Evolutionary conservation across 2,113 vertebrate genomes (phyloP).

Genomic region (Oxyruncus cristatus): DNA sequence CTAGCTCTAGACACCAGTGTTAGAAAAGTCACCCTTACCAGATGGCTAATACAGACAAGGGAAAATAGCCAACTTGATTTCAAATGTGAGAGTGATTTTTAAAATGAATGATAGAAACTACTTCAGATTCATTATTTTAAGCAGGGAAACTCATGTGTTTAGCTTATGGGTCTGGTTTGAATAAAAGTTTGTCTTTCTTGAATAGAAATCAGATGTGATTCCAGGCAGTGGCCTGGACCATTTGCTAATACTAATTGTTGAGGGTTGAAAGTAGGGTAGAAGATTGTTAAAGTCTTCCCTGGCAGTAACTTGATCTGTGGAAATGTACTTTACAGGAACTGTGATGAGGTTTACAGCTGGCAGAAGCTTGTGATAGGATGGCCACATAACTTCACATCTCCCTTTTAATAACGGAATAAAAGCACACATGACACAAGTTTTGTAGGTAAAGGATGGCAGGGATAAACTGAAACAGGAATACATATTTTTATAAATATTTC

Average conservation of each 20-base stretch:
- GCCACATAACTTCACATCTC: slow-evolving; percentile 59
- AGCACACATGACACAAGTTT: slow-evolving; percentile 21
- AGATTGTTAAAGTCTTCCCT: slow-evolving; percentile 80
- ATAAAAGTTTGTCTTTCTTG: slow-evolving; percentile 78
- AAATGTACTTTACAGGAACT: slow-evolving; percentile 78
- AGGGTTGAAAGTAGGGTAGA: slow-evolving; percentile 74
- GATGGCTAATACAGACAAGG: slow-evolving; percentile 68
- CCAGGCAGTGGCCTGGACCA: slow-evolving; percentile 75
- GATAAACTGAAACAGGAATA: not conserved
- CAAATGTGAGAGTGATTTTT: slow-evolving; percentile 76
- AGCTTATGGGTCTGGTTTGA: slow-evolving; percentile 77
- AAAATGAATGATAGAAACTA: slow-evolving; percentile 76
- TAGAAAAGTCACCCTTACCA: slow-evolving; percentile 66
- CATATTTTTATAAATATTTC: slow-evolving; percentile 39
- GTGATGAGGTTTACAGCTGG: slow-evolving; percentile 80
- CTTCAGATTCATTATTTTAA: slow-evolving; percentile 76
- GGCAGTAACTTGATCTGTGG: slow-evolving; percentile 78
- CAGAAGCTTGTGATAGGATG: slow-evolving; percentile 60
- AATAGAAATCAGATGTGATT: slow-evolving; percentile 81
- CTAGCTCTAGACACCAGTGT: slow-evolving; percentile 21
- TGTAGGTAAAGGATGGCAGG: slow-evolving; percentile 9
- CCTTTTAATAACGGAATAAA: slow-evolving; percentile 38
- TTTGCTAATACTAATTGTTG: slow-evolving; percentile 84
- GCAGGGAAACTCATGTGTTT: slow-evolving; percentile 71
- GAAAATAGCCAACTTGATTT: slow-evolving; percentile 74